A percentile compares a stretch with the other conserved stretches of the same genome.
phyloP scores from a whole-genome alignment of 2,888 invertebrate species.

The Anthrax anthrax region DNA sequence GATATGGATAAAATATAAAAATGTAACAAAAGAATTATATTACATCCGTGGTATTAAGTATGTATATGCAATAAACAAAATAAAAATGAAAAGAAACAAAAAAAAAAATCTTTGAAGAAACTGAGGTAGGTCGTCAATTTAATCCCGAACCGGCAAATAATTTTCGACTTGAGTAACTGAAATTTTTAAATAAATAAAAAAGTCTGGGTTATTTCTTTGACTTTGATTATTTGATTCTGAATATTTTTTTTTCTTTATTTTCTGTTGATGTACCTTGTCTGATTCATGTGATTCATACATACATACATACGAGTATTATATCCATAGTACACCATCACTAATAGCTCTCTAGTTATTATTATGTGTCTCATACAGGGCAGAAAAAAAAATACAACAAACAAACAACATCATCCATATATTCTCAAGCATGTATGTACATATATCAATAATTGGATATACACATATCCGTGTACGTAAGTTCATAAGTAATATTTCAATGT shows the following conservation, averaged over 20 bases:
- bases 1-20: no score
- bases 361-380: no score
- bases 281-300: not conserved
- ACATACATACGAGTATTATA: no score
- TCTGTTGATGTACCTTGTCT: not conserved
- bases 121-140: slow-evolving; percentile 20
- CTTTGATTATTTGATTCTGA: not conserved
- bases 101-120: slow-evolving; percentile 13
- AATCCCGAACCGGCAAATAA: slow-evolving; percentile 16
- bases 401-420: no score
- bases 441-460: not conserved
- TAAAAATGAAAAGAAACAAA: slow-evolving; percentile 9
- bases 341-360: no score
- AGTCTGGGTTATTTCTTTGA: not conserved
- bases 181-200: no score
- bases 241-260: not conserved
- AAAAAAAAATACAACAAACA: no score
- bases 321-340: slow-evolving; percentile 1
- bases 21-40: no score
- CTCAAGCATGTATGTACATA: slow-evolving; percentile 1
- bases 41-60: no score
- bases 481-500: not conserved
- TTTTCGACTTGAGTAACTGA: slow-evolving; percentile 13
- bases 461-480: not conserved
- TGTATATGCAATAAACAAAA: not conserved